Conservation (phyloP, 2,888 invertebrate genomes). For the Trichogramma evanescens region DNA sequence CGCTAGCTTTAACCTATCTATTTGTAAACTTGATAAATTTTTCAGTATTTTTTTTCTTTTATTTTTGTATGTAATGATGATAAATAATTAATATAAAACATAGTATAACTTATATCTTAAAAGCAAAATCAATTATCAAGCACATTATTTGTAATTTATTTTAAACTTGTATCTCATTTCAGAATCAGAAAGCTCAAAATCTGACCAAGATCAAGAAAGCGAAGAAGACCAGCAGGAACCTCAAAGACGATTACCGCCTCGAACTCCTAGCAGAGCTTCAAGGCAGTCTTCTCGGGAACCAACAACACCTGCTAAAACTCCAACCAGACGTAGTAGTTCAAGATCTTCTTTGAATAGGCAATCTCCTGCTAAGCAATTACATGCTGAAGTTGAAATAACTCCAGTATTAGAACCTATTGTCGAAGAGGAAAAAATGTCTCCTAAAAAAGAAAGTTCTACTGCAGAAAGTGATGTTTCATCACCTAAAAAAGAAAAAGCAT, state of each 20-base stretch:
- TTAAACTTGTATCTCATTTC: background rate
- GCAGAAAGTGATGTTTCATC: background rate
- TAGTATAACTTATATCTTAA: no score
- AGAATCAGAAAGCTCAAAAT: conserved; percentile 15
- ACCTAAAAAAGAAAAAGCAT: conserved; percentile 6
- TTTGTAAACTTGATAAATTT: no score
- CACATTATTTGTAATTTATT: background rate
- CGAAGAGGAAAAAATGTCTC: conserved; percentile 15
- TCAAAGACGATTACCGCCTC: conserved; percentile 23
- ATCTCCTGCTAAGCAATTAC: conserved; percentile 24
- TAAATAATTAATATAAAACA: no score
- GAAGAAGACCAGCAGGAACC: conserved; percentile 19
- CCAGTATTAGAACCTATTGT: conserved; percentile 15
- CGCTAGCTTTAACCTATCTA: no score
- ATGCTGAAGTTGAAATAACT: conserved; percentile 19
- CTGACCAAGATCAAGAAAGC: conserved; percentile 14
- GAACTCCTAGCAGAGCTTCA: conserved; percentile 36
- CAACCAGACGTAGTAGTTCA: conserved; percentile 24
- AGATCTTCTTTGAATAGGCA: conserved; percentile 20
- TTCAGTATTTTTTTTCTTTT: no score
- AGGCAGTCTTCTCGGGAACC: conserved; percentile 30
- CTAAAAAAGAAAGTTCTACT: conserved; percentile 4
- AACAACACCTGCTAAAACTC: conserved; percentile 25
- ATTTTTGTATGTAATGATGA: no score
- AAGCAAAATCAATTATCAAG: background rate